Evolutionary conservation across 1,140 invertebrate species (phyloP), one percentile per base, ranked within the genome.

Genomic region (Lysiphlebus fabarum): DNA sequence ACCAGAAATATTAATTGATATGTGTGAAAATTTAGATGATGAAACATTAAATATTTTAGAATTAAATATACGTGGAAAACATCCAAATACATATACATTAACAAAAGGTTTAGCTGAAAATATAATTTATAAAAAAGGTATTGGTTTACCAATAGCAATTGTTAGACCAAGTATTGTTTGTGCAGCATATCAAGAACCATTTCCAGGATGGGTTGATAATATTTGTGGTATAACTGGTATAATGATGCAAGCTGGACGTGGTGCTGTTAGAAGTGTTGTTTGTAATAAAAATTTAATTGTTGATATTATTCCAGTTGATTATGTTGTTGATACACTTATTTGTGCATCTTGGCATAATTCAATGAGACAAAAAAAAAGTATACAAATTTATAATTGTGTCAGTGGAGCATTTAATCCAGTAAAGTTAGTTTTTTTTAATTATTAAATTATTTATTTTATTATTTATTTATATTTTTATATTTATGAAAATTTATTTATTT

Each of bases 161-260:
- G 88, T 98, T 0, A 78, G 95, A 63, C 95, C 96, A 0, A 96
- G 94, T 1, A 98, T 98, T 62, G 87, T 93, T 2, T 90, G 89
- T 5, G 88, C 86, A 0, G 86, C 90, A 0, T 84, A 84, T 68
- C 83, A 84, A 61, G 90, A 93, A 71, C 90, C 90, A 0, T 87
- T 83, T 70, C 88, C 89, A 0, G 93, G 95, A 1, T 99, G 96
- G 96, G 90, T 96, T 50, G 96, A 99, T 74, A 98, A 96, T 68
- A 83, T 93, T n/a, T 93, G 90, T 73, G 95, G 95, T 43, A 84
- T 89, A n/a, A 88, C 77, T 44, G 74, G 86, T 14, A 86, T 92
- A 36, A 85, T 92, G 72, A 90, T 90, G 85, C 90, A 92, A 75
- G 89, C 91, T 60, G 88, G 90, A 9, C 87, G 92, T 69, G 95